Evolutionary conservation across 64 coral and sea anemone species (phyloP), one percentile per base, ranked within the genome.

Genomic region (Montipora cactus): DNA sequence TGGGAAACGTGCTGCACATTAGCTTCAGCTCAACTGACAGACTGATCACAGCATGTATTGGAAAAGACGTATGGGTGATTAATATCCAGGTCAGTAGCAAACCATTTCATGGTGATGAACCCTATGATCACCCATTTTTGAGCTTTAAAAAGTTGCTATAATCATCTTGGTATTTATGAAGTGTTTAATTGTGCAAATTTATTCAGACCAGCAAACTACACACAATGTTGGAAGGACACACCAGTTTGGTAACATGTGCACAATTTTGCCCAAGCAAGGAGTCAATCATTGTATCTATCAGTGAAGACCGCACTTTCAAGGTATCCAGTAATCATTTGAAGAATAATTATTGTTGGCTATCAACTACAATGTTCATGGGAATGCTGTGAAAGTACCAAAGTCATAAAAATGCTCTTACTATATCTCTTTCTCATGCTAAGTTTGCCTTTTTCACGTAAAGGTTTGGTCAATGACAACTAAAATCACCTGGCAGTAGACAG

Each of bases 281-380:
- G 48, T 84, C 55, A 84, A 89, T 92, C 4, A 91, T 98, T 84
- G 84, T 98, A 49, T 91, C 94, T 2, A 92, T 92, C 81, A 82
- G 83, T 23, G 97, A 98, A 90, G 97, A 98, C 89, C 90, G 97
- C 47, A 98, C 97, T 22, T 98, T 96, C 51, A 95, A 98, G 92
- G 97, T 96, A 87, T 16, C 61, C 14, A 64, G 14, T 64, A 4
- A 1, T 64, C 4, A 18, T 64, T 15, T 64, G 37, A 37, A 37
- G 37, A 37, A 37, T 37, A 37, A 37, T 64, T 12, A 64, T 4
- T 64, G 61, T 64, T 64, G 10, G 10, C 52, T 10, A 6, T 7
- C 10, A 10, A 10, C 52, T 3, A 10, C 10, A 10, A 55, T 55
- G 0, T 55, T 37, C 37, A 55, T 55, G 52, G 52, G 52, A 55